Percentiles rank a stretch among this genome's conserved stretches.
Evolutionary conservation across 2,888 invertebrate genomes (phyloP).

Genomic region (Melanargia galathea): DNA sequence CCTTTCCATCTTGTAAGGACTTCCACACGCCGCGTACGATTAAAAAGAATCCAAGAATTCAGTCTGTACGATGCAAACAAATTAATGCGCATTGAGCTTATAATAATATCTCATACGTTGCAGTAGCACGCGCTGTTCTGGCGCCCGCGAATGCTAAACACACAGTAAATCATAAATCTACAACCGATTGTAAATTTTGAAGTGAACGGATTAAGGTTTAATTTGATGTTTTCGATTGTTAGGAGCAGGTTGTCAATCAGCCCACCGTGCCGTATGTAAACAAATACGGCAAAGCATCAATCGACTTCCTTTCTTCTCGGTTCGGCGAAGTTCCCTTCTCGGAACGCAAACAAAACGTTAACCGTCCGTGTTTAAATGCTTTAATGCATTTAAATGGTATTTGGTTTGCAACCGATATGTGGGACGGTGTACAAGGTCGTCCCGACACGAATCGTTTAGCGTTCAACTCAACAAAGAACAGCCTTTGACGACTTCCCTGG

Average conservation of each 20-base stretch:
- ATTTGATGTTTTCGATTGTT: not conserved
- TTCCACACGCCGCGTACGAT: too few species aligned
- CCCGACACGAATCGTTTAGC: conserved; percentile 7
- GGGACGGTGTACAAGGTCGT: conserved; percentile 23
- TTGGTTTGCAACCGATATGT: conserved; percentile 22
- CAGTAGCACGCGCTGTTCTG: conserved; percentile 22
- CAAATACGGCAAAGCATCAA: conserved; percentile 51
- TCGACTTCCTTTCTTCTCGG: conserved; percentile 62
- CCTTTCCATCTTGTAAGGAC: too few species aligned
- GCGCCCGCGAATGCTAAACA: conserved; percentile 22
- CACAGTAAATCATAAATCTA: conserved; percentile 9
- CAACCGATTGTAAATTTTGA: conserved; percentile 4
- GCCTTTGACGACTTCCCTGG: too few species aligned
- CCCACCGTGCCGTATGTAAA: conserved; percentile 47
- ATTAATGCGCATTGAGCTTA: conserved; percentile 1
- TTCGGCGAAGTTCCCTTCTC: conserved; percentile 60
- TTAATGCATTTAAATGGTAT: conserved; percentile 35
- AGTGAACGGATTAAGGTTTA: not conserved
- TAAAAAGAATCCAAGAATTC: not conserved
- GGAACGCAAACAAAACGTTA: conserved; percentile 53
- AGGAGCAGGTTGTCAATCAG: conserved; percentile 33
- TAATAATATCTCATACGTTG: conserved; percentile 6
- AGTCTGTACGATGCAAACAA: not conserved
- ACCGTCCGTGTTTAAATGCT: conserved; percentile 34
- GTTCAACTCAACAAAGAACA: conserved; percentile 9